These are phyloP conservation scores for Vidua chalybeata DNA, from an alignment of 2,113 vertebrate genomes.

Conservation along the genomic window DNA sequence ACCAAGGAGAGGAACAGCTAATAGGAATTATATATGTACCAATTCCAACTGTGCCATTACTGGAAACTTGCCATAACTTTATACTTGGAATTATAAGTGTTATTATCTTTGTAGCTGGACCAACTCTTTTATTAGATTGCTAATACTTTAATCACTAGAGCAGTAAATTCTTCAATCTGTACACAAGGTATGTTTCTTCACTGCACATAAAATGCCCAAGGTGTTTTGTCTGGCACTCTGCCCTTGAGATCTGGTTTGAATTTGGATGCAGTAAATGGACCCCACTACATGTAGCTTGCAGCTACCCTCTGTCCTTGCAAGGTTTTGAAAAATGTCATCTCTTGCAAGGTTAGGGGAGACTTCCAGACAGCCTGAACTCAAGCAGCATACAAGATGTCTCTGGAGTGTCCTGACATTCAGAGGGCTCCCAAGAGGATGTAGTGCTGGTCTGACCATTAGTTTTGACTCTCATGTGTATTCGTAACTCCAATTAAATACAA, in stretches of 20 bases:
- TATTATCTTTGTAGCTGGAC: neutral
- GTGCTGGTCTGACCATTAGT: neutral
- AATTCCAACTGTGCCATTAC: neutral
- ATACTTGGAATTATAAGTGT: neutral
- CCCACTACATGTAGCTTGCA: neutral
- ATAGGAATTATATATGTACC: neutral
- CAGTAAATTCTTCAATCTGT: neutral
- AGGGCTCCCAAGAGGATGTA: neutral
- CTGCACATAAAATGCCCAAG: neutral
- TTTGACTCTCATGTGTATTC: neutral
- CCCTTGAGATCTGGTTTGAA: slow-evolving; percentile 12
- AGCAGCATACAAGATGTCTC: neutral
- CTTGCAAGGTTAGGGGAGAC: neutral
- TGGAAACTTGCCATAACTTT: neutral
- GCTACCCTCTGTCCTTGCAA: neutral
- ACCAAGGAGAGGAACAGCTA: neutral
- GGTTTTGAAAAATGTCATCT: slow-evolving; percentile 7
- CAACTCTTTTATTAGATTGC: neutral
- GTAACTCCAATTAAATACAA: neutral
- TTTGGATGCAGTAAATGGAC: slow-evolving; percentile 10
- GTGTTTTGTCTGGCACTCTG: neutral
- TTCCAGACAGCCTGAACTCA: neutral
- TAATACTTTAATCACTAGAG: neutral
- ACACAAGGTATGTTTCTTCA: neutral
- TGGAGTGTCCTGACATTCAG: neutral